Evolutionary conservation across 2,888 invertebrate species (phyloP), one percentile per base, ranked within the genome.

Genomic region (Helobdella robusta): DNA sequence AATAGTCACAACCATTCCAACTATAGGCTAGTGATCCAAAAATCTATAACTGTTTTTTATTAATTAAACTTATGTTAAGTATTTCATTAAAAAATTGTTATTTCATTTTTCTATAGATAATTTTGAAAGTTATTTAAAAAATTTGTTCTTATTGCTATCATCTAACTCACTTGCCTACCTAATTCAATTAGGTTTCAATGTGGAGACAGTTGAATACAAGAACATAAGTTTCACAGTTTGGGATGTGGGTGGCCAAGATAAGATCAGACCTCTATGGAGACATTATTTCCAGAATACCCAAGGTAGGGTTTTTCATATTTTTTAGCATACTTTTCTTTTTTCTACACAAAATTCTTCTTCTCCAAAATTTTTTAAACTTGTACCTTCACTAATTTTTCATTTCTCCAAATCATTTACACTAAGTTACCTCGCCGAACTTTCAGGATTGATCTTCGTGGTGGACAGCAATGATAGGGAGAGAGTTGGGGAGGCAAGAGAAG

Each of bases 401-500:
- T n/a, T 20, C 25, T 23, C 25, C 20, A 52, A 52, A 8, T 23
- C 25, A 23, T 52, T 52, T 11, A 20, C 11, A 20, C 8, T 11
- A 8, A 20, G 20, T 52, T 52, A 11, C 54, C 20, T 52, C 15
- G 8, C 20, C 8, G 11, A 11, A 52, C 58, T 48, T 67, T 23
- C 64, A 82, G 82, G 82, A 71, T 74, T 98, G 83, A 98, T 98
- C 83, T 98, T 98, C 81, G 97, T 98, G 82, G 95, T 98, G 81
- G 97, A 98, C 85, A 95, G 94, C 84, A 98, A 97, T 83, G 97
- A 98, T 83, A 86, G 95, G 82, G 97, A 98, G 84, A 89, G 95
- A 86, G 91, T 97, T 74, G 92, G 91, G 59, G 97, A 98, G 82
- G 97, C 95, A 74, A 88, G 93, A 78, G 95, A 98, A 82, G 97